Evolutionary conservation across 2,888 invertebrate species (phyloP).

Genomic region (Parelbella ahira): DNA sequence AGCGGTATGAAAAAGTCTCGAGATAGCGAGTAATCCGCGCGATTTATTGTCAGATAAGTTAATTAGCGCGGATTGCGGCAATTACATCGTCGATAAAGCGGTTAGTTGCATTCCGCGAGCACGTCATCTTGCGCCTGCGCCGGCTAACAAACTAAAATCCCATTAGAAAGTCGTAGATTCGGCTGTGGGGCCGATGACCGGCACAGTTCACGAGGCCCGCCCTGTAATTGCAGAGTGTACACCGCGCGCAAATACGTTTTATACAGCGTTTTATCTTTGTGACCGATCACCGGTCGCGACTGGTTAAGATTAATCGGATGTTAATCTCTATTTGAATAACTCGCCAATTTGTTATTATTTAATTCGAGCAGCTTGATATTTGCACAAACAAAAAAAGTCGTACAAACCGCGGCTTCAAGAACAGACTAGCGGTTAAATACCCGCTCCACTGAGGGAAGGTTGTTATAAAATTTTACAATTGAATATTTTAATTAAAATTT

Average conservation of each 20-base stretch:
- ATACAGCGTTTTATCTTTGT: conserved; percentile 7
- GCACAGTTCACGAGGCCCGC: conserved; percentile 54
- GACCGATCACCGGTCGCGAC: conserved; percentile 9
- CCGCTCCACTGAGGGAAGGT: no score
- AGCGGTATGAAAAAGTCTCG: no score
- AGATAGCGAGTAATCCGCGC: background rate
- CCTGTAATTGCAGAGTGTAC: conserved; percentile 54
- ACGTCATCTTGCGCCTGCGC: conserved; percentile 49
- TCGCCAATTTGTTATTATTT: conserved; percentile 9
- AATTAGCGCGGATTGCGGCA: conserved; percentile 45
- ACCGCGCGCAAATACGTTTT: conserved; percentile 42
- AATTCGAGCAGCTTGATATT: no score
- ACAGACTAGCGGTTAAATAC: no score
- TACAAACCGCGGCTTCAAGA: no score
- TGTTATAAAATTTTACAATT: no score
- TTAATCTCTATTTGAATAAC: conserved; percentile 11
- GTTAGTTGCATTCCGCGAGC: conserved; percentile 44
- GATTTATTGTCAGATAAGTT: conserved; percentile 42
- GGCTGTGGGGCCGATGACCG: conserved; percentile 60
- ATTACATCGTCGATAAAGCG: conserved; percentile 41
- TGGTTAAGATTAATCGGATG: conserved; percentile 6
- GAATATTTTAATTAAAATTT: no score
- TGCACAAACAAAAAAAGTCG: no score
- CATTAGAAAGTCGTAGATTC: conserved; percentile 75
- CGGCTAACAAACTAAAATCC: conserved; percentile 54